Evolutionary conservation across 1,140 invertebrate species (phyloP), one percentile per base, ranked within the genome.

Genomic region (Mactra quadrangularis): DNA sequence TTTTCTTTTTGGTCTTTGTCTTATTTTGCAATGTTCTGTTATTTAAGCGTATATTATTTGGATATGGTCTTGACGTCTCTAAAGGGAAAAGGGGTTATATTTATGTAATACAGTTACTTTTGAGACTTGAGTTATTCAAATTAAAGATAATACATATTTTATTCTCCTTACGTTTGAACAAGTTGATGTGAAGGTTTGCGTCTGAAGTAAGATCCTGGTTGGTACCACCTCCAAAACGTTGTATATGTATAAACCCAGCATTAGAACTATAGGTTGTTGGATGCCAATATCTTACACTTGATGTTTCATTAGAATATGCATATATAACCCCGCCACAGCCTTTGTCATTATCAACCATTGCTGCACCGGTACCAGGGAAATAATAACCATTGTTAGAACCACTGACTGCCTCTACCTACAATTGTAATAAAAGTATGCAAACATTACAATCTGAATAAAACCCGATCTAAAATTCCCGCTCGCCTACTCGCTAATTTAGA

Each of bases 311-410:
- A n/a, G 71, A 53, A 53, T 75, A 75, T 17, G 71, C 71, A 31
- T 75, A 75, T n/a, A 75, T 35, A 6, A 75, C 3, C 4, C 71
- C 71, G 27, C 71, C 71, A 75, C 71, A 75, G n/a, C 71, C 71
- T 7, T n/a, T 19, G 3, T n/a, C 35, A n/a, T 57, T 47, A 60
- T 75, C 71, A 27, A 75, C 33, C 71, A 75, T 60, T 2, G 55
- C 71, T 13, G 71, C 52, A 60, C 71, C 71, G 13, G 71, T 75
- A 6, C 71, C 71, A n/a, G 22, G 11, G 71, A 75, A 75, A 7
- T 29, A 25, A 22, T 38, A 75, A 17, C 71, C 71, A 19, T 22
- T 45, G 35, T 75, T 75, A 25, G 9, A 11, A 27, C 71, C 71
- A 47, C 33, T 11, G 2, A 35, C 59, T 9, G 71, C 33, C 13